Base-by-base conservation (phyloP, 2,888 invertebrate genomes). In the Campoplex nolae region DNA sequence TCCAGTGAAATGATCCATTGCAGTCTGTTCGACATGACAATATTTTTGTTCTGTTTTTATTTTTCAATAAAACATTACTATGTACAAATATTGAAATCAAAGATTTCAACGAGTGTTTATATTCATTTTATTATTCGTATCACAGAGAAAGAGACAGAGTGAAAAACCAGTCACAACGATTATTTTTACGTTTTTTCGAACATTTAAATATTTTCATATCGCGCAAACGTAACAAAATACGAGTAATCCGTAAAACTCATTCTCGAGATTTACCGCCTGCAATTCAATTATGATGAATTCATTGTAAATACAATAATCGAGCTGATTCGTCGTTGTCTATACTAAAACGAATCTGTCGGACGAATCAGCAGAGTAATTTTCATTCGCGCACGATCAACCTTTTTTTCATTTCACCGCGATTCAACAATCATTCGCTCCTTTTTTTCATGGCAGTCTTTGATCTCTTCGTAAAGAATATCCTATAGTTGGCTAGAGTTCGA, bases 401-500 rank as follows among this genome's bases (percentile, higher is more conserved):
- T 58, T 56, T 48, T 28, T 23, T n/a, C 48, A 13, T 16, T 16
- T 16, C 28, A 9, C 4, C 48, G 9, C 7, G 18, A 32, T 8
- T 32, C 71, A 32, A 28, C 28, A 48, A 23, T 28, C 8, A 28
- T 48, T 71, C n/a, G 6, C 32, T 54, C 81, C 9, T n/a, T 18
- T 77, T 71, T 81, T 83, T 75, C 80, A 35, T 70, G 42, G 77
- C 77, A 78, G 81, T 77, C 76, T 77, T 74, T 75, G 68, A 35
- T 62, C 62, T 67, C 86, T 87, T 87, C 56, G 83, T 75, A 75
- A 83, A 9, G 18, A 65, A 48, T 70, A 6, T 76, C 77, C 88
- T 88, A 93, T 56, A 88, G 87, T 89, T 93, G 92, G 81, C 91
- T 93, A 48, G 93, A 86, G 77, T 93, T 91, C 28, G 89, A 70